phyloP scores from a whole-genome alignment of 2,888 invertebrate species.

The Abrostola triplasia region DNA sequence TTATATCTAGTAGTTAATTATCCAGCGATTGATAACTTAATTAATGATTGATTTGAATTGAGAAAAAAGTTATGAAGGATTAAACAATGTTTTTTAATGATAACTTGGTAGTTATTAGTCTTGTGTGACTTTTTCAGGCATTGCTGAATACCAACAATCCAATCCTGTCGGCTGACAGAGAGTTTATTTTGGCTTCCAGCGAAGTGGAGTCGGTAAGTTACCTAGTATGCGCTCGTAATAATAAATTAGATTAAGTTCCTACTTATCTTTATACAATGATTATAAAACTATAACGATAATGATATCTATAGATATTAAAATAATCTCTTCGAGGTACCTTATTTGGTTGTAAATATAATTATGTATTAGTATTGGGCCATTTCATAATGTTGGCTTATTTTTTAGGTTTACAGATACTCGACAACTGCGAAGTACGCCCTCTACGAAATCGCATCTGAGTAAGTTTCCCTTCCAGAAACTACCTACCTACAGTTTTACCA shows the following conservation, averaged over 20 bases:
- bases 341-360: neutral
- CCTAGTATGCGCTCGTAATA: conserved; percentile 3
- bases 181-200: conserved; percentile 80
- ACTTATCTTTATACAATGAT: conserved; percentile 35
- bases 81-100: neutral
- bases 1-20: too few relatives aligned
- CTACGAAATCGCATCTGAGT: conserved; percentile 87
- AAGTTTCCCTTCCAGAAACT: conserved; percentile 51
- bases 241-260: conserved; percentile 29
- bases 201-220: conserved; percentile 78
- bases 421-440: conserved; percentile 89
- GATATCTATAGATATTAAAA: conserved; percentile 43
- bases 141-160: conserved; percentile 79
- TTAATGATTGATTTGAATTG: too few relatives aligned
- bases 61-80: too few relatives aligned
- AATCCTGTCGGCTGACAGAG: conserved; percentile 80
- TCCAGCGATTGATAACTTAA: too few relatives aligned
- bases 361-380: neutral
- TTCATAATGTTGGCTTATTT: conserved; percentile 36
- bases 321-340: conserved; percentile 24
- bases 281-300: conserved; percentile 36
- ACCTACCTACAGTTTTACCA: too few relatives aligned
- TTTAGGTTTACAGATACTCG: conserved; percentile 91
- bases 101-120: neutral
- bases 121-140: conserved; percentile 60